phyloP scores from a whole-genome alignment of 2,113 vertebrate species.

The Hemicordylus capensis region DNA sequence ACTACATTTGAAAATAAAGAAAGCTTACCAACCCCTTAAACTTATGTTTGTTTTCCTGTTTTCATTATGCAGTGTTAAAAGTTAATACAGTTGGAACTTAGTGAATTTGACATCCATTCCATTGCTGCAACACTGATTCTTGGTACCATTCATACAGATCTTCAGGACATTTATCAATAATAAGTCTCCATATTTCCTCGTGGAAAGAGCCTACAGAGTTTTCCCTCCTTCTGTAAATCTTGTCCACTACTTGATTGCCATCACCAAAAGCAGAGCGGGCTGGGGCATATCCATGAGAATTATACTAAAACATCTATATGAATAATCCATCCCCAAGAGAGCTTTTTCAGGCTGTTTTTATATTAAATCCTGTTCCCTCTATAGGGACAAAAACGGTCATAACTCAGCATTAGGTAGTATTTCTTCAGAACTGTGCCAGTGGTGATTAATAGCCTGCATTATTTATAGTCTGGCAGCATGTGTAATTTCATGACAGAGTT shows the following conservation, averaged over 20 bases:
- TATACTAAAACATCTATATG: not conserved
- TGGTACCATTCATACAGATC: not conserved
- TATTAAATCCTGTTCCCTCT: not conserved
- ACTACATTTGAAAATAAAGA: not conserved
- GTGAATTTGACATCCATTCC: fast-evolving
- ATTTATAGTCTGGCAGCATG: not conserved
- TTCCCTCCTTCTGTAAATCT: not conserved
- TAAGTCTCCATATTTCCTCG: not conserved
- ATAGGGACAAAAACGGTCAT: not conserved
- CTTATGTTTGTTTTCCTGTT: not conserved
- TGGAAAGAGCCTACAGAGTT: fast-evolving
- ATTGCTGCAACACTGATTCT: fast-evolving
- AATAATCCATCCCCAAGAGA: fast-evolving
- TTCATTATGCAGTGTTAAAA: not conserved
- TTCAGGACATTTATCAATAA: not conserved
- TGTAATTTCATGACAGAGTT: not conserved
- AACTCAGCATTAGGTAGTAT: not conserved
- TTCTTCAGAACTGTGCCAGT: not conserved
- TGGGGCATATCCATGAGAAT: not conserved
- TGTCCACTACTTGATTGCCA: fast-evolving
- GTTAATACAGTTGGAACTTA: not conserved
- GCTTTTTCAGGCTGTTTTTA: not conserved
- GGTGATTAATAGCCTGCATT: not conserved
- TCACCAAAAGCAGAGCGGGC: not conserved
- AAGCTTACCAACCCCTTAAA: not conserved